These are phyloP conservation scores for Bursaphelenchus okinawaensis DNA, from an alignment of 2,888 invertebrate genomes.

Conservation along the genomic window DNA sequence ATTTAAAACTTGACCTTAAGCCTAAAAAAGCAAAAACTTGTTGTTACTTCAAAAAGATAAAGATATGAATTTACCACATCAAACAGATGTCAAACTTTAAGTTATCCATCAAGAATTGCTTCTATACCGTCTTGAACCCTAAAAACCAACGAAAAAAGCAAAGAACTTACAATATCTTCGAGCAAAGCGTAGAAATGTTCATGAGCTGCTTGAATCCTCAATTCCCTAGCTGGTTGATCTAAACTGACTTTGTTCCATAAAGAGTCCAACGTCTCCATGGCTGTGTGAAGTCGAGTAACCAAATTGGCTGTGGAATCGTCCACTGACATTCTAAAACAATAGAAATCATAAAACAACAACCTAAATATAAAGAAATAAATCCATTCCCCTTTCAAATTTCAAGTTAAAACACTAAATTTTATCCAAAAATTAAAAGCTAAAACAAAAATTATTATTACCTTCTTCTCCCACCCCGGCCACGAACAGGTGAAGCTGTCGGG, in stretches of 20 bases:
- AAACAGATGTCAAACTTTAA: too few species aligned
- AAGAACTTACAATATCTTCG: slow-evolving; percentile 15
- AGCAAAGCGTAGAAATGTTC: slow-evolving; percentile 2
- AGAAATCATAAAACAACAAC: neutral
- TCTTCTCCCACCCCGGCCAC: neutral
- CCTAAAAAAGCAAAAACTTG: too few species aligned
- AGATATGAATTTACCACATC: too few species aligned
- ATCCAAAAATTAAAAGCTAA: neutral
- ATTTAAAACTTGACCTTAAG: too few species aligned
- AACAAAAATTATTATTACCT: too few species aligned
- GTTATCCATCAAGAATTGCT: too few species aligned
- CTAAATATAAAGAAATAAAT: neutral
- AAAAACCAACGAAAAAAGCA: too few species aligned
- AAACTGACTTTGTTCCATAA: slow-evolving; percentile 14
- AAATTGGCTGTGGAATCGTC: slow-evolving; percentile 9
- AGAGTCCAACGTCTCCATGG: slow-evolving; percentile 6
- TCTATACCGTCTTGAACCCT: too few species aligned
- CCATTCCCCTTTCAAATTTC: neutral
- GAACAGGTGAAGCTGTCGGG: neutral
- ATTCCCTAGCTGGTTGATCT: slow-evolving; percentile 13
- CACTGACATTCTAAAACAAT: slow-evolving; percentile 15
- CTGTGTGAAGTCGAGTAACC: slow-evolving; percentile 2
- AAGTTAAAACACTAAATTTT: neutral
- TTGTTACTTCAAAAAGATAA: too few species aligned
- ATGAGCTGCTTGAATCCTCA: slow-evolving; percentile 12